Base-by-base conservation (phyloP, 2,888 invertebrate species). In the Geotrupes spiniger region DNA sequence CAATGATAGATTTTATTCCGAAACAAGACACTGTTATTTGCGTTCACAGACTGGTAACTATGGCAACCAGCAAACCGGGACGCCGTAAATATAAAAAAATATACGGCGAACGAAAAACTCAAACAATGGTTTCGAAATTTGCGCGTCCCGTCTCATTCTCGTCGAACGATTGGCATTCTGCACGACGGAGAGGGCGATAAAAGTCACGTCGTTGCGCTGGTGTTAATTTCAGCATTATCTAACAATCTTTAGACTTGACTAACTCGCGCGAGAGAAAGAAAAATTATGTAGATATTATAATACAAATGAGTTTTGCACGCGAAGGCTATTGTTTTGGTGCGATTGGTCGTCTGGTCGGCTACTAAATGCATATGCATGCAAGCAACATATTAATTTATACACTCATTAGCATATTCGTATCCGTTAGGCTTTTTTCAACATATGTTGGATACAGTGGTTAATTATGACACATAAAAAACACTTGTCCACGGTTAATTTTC, bases 331-430 rank as follows among this genome's bases (percentile, higher is more conserved):
- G 72, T 73, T 71, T 61, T 53, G 54, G 44, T 43, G 39, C 47
- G 51, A 66, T 36, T 43, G 54, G 42, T 55, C 42, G 47, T 47
- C 57, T 62, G 71, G 66, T 47, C 65, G 51, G 47, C 56, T 59
- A 54, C 59, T 56, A 60, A 71, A 74, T 73, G 71, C 73, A 73
- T 74, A 74, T 74, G 72, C 72, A 74, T 74, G 73, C 72, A 66
- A 71, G 69, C 72, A 71, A 73, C 72, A 71, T 73, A 73, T 74
- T 73, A 74, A 74, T 74, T 74, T 74, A 73, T 73, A 71, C 72
- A 63, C 66, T 71, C 69, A 74, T 74, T 73, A 73, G 72, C 74
- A 74, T 74, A 73, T 72, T 68, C 71, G 73, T 74, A 74, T 74
- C 74, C 74, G 74, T 73, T 73, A 73, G 72, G 69, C 65, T 68